Evolutionary conservation across 64 coral and sea anemone species (phyloP).

Genomic region (Stichodactyla mertensii): DNA sequence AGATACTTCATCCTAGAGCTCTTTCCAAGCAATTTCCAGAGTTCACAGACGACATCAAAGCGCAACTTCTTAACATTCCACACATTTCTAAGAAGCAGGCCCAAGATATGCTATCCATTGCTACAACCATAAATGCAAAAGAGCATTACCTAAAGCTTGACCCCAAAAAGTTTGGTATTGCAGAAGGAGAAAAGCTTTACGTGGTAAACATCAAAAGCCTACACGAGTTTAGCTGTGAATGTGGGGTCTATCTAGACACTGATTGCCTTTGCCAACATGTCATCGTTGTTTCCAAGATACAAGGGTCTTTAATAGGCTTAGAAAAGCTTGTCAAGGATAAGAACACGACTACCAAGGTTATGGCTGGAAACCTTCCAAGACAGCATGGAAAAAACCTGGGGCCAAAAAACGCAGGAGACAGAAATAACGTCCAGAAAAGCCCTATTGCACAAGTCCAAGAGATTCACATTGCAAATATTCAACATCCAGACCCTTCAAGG

Average conservation of each 20-base stretch:
- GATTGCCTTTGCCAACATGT: conserved; percentile 32
- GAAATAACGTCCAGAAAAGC: conserved; percentile 28
- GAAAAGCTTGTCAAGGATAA: background rate
- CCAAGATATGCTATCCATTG: background rate
- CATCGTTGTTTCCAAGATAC: conserved; percentile 6
- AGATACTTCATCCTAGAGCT: no score
- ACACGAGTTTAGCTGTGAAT: background rate
- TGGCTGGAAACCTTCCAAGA: conserved; percentile 23
- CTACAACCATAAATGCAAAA: background rate
- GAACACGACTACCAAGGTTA: conserved; percentile 11
- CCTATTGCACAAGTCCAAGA: no score
- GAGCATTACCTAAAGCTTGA: background rate
- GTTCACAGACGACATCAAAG: conserved; percentile 35
- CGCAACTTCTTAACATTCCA: background rate
- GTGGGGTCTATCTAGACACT: conserved; percentile 8
- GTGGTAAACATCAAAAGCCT: conserved; percentile 14
- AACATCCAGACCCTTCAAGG: background rate
- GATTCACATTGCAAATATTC: no score
- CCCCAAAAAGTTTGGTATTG: conserved; percentile 21
- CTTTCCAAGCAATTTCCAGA: background rate
- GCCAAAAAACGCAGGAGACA: conserved; percentile 22
- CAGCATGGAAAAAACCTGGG: conserved; percentile 25
- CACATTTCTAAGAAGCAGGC: background rate
- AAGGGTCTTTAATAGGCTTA: conserved; percentile 16
- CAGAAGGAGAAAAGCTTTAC: conserved; percentile 33